Evolutionary conservation across 2,797 vertebrate species (phyloP), one percentile per base, ranked within the genome.

Genomic region (Bryconaethiops microstoma): DNA sequence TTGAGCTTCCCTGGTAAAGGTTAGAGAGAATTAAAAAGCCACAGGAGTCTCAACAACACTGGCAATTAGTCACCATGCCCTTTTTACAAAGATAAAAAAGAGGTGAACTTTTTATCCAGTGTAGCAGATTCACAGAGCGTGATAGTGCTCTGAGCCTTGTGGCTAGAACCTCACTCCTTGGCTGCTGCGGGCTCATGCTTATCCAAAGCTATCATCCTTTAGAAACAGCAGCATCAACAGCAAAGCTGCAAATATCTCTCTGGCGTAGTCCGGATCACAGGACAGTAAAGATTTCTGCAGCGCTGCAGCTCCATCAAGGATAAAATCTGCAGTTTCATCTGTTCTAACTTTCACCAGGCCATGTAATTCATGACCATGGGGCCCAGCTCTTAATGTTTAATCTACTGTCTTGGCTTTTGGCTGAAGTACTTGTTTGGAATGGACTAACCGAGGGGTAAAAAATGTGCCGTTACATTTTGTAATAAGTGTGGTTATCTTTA

Each of bases 261-360:
- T 29, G 59, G 21, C 19, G 70, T 52, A 57, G n/a, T 71, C 42
- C 25, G n/a, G 21, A 50, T 39, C 23, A 29, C 71, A 71, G 64
- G 29, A 70, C 72, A 85, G 79, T 35, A 52, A 68, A 55, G 64
- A 79, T 79, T 68, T 29, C 76, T 78, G 71, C 50, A 57, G 77
- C 57, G 40, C 77, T 70, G 25, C 73, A 70, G 57, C 64, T 76
- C 65, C 59, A 72, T 64, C 82, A 82, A 87, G 67, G 72, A 79
- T 88, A 86, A 84, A 71, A 59, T 70, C 65, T 14, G 52, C 42
- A 42, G 35, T 91, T 91, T 90, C 92, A 93, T 93, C 91, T 86
- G 87, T 70, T 90, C 85, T 88, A 90, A 90, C 90, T 93, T 93
- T 91, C 90, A 89, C 87, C 85, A 87, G 91, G 91, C 63, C 63